Base-by-base conservation (phyloP, 2,888 invertebrate species). In the Agrotis exclamationis region DNA sequence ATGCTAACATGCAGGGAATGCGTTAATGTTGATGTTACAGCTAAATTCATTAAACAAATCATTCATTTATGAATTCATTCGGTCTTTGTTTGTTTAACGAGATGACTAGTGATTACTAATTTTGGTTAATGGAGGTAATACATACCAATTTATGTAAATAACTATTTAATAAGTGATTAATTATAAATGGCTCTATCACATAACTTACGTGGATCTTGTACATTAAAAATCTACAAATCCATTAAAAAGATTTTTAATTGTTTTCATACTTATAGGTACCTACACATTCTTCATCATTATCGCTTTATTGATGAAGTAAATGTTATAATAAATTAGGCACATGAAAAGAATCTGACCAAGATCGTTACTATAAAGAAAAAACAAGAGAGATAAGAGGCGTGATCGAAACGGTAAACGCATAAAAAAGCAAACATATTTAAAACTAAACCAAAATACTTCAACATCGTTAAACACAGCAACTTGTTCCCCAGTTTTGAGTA, bases 21-120 rank as follows among this genome's bases (percentile, higher is more conserved):
- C n/a, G 20, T 63, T 18, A 72, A 63, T 76, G 20, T 63, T 71
- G 28, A 63, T 63, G 24, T 64, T 64, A 47, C 45, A 47, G 16
- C 33, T 53, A 24, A 62, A 70, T 70, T 66, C 50, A 73, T 76
- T 64, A 24, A 76, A 76, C 62, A 57, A 64, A 62, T 71, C 64
- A 54, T 16, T 68, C n/a, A 51, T 75, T 70, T 65, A 76, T 76
- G 39, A 58, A 71, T 58, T 20, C 20, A 58, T 76, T 57, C 20
- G 57, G 18, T 58, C 60, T 51, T 20, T 76, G 72, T 76, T 72
- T 3, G 48, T 53, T 72, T 65, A 63, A 76, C 28, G 20, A 57
- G 22, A 45, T 53, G 70, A 44, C 7, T 53, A 33, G 75, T 70
- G 53, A 74, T 70, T 74, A 58, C 57, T 53, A 63, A 53, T 74